phyloP scores from a whole-genome alignment of 2,888 invertebrate genomes.

The Apamea sordens region DNA sequence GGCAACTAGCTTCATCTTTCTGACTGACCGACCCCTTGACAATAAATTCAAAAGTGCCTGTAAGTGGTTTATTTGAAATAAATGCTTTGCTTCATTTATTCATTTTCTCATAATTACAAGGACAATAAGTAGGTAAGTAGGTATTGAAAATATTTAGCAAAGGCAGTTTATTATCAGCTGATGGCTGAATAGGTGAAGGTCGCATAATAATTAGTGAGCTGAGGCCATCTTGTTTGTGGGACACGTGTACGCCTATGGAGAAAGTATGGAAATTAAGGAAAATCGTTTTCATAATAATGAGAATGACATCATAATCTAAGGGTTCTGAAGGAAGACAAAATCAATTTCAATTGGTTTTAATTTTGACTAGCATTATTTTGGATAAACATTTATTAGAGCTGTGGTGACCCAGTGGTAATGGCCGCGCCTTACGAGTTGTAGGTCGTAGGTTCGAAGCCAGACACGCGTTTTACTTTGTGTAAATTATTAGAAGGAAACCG shows the following conservation, averaged over 20 bases:
- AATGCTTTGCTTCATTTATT: not conserved
- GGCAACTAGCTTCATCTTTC: not conserved
- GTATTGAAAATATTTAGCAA: conserved; percentile 1
- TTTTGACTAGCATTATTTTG: too few relatives aligned
- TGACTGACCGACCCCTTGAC: not conserved
- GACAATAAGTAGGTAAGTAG: not conserved
- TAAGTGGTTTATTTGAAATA: too few relatives aligned
- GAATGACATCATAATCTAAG: not conserved
- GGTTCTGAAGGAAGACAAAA: not conserved
- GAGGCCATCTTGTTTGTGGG: not conserved
- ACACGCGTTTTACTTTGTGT: too few relatives aligned
- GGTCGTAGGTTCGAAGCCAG: too few relatives aligned
- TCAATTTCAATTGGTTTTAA: not conserved
- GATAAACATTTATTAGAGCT: too few relatives aligned
- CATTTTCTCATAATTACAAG: not conserved
- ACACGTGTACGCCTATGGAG: not conserved
- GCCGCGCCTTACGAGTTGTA: too few relatives aligned
- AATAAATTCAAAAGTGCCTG: too few relatives aligned
- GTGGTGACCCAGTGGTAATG: too few relatives aligned
- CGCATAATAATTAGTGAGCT: conserved; percentile 35
- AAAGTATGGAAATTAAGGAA: conserved; percentile 1
- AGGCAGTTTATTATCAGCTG: conserved; percentile 1
- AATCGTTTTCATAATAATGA: not conserved
- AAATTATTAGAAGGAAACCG: too few relatives aligned
- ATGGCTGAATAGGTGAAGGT: conserved; percentile 37